Evolutionary conservation across 2,797 vertebrate species (phyloP).

Genomic region (Hydrocynus forskahlii): DNA sequence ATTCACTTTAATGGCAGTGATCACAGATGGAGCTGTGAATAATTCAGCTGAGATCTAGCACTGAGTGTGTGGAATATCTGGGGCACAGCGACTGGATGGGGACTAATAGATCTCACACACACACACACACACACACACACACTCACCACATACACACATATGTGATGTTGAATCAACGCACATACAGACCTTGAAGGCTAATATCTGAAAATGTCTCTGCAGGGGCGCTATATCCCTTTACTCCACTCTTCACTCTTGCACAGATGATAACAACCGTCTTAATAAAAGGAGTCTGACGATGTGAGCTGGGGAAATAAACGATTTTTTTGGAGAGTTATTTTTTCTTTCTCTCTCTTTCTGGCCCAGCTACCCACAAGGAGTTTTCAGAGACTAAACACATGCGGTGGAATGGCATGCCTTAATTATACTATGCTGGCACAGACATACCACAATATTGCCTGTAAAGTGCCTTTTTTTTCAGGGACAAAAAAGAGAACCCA

Average conservation of each 20-base stretch:
- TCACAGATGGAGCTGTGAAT: constrained; percentile 61
- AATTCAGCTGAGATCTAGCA: constrained; percentile 61
- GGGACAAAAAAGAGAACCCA: constrained; percentile 19
- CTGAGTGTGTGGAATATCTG: constrained; percentile 53
- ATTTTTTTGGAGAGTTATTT: constrained; percentile 5
- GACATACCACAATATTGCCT: not conserved
- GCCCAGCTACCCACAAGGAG: constrained; percentile 14
- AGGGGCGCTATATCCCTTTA: not conserved
- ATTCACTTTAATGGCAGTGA: constrained; percentile 69
- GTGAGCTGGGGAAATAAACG: constrained; percentile 9
- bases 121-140: constrained; percentile 3
- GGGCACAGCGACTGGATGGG: constrained; percentile 44
- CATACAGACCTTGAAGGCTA: not conserved
- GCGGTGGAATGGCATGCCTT: constrained; percentile 5
- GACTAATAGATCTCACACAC: constrained; percentile 13
- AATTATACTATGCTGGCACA: constrained; percentile 14
- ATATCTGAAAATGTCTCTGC: constrained; percentile 7
- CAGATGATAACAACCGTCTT: constrained; percentile 26
- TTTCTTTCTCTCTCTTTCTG: constrained; percentile 1
- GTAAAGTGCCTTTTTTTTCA: constrained; percentile 23
- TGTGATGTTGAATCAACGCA: not conserved
- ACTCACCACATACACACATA: not conserved
- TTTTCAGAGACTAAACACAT: constrained; percentile 31
- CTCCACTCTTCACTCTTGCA: constrained; percentile 11
- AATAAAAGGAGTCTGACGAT: not conserved